phyloP scores from a whole-genome alignment of 1,140 invertebrate genomes.

The Hydropsyche tenuis region DNA sequence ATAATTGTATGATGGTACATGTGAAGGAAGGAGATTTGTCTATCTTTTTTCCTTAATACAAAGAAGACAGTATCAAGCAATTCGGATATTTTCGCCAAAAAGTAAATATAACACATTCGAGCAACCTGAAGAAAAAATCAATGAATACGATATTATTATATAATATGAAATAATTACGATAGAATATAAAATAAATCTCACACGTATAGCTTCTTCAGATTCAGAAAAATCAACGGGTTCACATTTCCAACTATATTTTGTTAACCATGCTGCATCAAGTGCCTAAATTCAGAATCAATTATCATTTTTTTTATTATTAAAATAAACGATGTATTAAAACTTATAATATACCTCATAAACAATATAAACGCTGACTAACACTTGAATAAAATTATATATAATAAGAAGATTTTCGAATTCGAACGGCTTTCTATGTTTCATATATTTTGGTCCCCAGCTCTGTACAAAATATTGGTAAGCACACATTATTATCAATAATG shows the following conservation, averaged over 20 bases:
- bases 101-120: too few species aligned
- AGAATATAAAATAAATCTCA: too few species aligned
- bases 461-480: constrained; percentile 78
- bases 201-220: constrained; percentile 74
- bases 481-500: constrained; percentile 72
- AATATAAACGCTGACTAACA: constrained; percentile 76
- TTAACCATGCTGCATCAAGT: constrained; percentile 67
- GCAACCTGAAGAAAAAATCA: too few species aligned
- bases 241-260: constrained; percentile 82
- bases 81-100: constrained; percentile 90
- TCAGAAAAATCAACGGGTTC: constrained; percentile 80
- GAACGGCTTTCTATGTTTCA: constrained; percentile 81
- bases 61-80: constrained; percentile 92
- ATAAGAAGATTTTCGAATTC: constrained; percentile 78
- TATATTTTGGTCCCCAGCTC: constrained; percentile 78
- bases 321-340: too few species aligned
- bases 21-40: constrained; percentile 80
- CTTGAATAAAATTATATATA: constrained; percentile 83
- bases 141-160: too few species aligned
- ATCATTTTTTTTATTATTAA: too few species aligned
- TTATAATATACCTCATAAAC: constrained; percentile 69
- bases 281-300: constrained; percentile 61
- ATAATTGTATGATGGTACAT: constrained; percentile 77
- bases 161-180: too few species aligned
- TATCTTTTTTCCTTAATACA: constrained; percentile 78